Conservation (phyloP, 2,113 vertebrate genomes). For the Penelope pileata region DNA sequence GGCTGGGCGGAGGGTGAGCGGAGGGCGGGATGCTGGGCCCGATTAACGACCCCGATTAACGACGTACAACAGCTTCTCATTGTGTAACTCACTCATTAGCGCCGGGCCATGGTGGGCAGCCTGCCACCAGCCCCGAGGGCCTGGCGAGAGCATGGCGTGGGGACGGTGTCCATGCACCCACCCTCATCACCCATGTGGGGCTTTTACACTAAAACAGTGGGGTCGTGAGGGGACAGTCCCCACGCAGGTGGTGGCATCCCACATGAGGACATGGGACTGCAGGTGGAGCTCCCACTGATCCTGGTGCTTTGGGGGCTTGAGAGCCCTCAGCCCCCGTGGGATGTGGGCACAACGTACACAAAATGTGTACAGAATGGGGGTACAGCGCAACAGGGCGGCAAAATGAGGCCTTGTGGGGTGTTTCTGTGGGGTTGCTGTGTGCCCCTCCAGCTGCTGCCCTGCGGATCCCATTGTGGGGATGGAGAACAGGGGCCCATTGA, state of each 20-base stretch:
- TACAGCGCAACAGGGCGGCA: no score
- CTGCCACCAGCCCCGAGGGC: neutral
- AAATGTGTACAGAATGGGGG: no score
- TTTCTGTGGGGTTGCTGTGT: neutral
- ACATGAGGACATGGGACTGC: neutral
- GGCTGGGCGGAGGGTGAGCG: neutral
- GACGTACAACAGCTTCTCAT: slow-evolving; percentile 75
- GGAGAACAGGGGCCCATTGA: neutral
- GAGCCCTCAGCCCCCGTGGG: accelerated
- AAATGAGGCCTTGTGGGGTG: neutral
- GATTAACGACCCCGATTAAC: no score
- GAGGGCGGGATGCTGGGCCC: slow-evolving; percentile 14
- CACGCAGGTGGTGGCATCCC: no score
- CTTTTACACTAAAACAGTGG: no score
- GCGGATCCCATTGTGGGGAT: neutral
- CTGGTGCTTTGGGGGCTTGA: neutral
- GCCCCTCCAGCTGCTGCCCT: neutral
- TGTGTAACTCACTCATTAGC: slow-evolving; percentile 74
- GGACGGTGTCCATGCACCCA: neutral
- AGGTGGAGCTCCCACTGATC: neutral
- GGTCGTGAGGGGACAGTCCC: neutral
- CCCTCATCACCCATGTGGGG: no score
- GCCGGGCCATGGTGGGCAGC: slow-evolving; percentile 35
- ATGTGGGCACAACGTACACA: accelerated
- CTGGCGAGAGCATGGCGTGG: neutral